Conservation (phyloP, 2,888 invertebrate genomes). For the Desoria tigrina region DNA sequence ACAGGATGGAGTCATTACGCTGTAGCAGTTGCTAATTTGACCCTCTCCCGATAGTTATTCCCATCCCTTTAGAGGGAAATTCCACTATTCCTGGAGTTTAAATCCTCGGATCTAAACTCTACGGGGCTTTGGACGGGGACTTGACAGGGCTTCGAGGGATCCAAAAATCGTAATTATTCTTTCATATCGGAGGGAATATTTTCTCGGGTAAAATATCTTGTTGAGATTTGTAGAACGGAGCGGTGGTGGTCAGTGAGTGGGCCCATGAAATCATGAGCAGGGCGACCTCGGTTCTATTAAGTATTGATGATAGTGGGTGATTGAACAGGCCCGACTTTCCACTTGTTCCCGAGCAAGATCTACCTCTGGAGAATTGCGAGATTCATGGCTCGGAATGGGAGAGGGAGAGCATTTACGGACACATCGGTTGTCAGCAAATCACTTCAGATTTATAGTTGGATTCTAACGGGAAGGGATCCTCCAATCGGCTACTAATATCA, state of each 20-base stretch:
- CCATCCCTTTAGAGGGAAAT: no score
- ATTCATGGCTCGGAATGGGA: neutral
- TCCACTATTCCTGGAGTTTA: no score
- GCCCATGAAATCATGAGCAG: neutral
- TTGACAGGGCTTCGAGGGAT: no score
- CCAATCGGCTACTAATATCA: constrained; percentile 12
- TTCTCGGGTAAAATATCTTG: no score
- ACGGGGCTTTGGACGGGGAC: no score
- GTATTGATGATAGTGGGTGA: constrained; percentile 22
- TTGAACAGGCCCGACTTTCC: constrained; percentile 8
- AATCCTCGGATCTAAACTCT: no score
- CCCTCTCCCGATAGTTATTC: no score
- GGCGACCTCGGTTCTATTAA: constrained; percentile 9
- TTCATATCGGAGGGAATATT: no score
- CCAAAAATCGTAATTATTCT: no score
- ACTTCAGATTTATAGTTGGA: constrained; percentile 18
- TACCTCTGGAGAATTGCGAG: constrained; percentile 18
- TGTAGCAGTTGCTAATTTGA: no score
- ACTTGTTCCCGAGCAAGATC: neutral
- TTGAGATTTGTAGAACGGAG: neutral
- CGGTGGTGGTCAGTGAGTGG: constrained; percentile 14
- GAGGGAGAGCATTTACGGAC: constrained; percentile 6
- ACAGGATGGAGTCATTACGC: no score
- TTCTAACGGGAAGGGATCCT: no score
- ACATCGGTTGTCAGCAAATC: constrained; percentile 16